Evolutionary conservation across 2,797 vertebrate genomes (phyloP), one percentile per base, ranked within the genome.

Genomic region (Acropternis orthonyx): DNA sequence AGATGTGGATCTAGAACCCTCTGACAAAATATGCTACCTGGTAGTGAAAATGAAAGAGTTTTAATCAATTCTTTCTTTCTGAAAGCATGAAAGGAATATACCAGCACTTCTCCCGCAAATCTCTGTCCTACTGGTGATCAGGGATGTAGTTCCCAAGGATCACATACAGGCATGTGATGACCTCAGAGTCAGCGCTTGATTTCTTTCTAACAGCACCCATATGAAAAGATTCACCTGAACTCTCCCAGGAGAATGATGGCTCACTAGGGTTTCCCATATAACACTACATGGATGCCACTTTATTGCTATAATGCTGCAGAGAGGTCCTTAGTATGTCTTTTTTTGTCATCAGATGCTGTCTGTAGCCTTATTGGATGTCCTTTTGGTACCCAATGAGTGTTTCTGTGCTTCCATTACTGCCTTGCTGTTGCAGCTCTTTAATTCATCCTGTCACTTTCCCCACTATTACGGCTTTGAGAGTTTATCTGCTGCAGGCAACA

Each of bases 361-460:
- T 68, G 49, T 51, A 81, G 62, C 73, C 77, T 73, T 83, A 56
- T 32, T 58, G 55, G 39, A 66, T 84, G n/a, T 43, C 39, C 55
- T 44, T 75, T 68, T 66, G 66, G 54, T 76, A 71, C 24, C n/a
- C 66, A 78, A 4, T 23, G 36, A 94, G 43, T 48, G 79, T 66
- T 90, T 93, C 37, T 56, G 15, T 81, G 73, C 85, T 94, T 89
- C 82, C 39, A 84, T 37, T 78, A 72, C 58, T 81, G 55, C 62
- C 74, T 93, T 63, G 26, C 55, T 76, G 55, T n/a, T 94, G 74
- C 83, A 82, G 85, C 23, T 88, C 62, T 81, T 92, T 93, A 94
- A 96, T 93, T 94, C 77, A 92, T n/a, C 26, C 69, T 90, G 83
- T 90, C 95, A 86, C 85, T 86, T 95, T 69, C 85, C 69, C 67